Base-by-base conservation (phyloP, 2,888 invertebrate genomes). In the Biston stratarius region DNA sequence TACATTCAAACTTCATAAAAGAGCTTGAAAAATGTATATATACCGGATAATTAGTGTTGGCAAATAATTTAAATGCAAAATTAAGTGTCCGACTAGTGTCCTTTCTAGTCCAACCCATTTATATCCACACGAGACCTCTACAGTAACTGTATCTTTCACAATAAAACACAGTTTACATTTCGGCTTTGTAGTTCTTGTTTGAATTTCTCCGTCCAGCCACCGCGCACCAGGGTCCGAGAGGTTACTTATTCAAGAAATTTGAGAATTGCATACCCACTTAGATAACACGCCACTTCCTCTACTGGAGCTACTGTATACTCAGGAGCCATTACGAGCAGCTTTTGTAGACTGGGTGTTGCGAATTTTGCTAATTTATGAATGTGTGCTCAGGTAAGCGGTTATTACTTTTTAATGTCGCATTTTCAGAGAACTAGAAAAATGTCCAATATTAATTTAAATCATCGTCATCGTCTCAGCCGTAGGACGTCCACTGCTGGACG, bases 91-190 rank as follows among this genome's bases (percentile, higher is more conserved):
- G 14, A n/a, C 40, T 11, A n/a, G 11, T 68, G 61, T 45, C 71
- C 24, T 71, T 74, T 75, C 74, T 64, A 76, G 71, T 59, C 64
- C 58, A 40, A 6, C 34, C 58, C 7, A 12, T 45, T 57, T 67
- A 67, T 51, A 64, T 59, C 52, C 61, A 57, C 56, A 61, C 12
- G 15, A 49, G 66, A 44, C 63, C 61, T 71, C 59, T 69, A 69
- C 71, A 71, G 74, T 76, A 78, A 83, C 83, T 77, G 79, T 84
- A 83, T 83, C 82, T 87, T 80, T 79, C 69, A 80, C 83, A 81
- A 84, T 87, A 85, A 87, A 89, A 86, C 82, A 85, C 81, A 79
- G 83, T 84, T 87, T 88, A 87, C 87, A 84, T 85, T 87, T 83
- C 77, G 79, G 83, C 85, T 86, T 85, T 81, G 83, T 82, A 83